Evolutionary conservation across 2,888 invertebrate species (phyloP), one percentile per base, ranked within the genome.

Genomic region (Coleophora flavipennella): DNA sequence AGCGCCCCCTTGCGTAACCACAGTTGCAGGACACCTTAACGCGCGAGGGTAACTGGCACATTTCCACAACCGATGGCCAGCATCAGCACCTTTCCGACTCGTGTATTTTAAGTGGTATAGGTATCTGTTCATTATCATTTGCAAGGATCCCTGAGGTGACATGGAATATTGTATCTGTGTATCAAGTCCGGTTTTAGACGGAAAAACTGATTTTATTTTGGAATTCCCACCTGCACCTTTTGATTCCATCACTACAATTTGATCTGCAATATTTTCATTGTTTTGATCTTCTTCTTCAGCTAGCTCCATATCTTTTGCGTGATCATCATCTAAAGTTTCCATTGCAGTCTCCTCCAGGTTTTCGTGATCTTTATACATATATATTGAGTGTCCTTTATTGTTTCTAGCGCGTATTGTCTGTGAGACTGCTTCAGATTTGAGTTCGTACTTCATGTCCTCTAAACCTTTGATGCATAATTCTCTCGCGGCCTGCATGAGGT

Each of bases 101-200:
- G 67, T 67, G 44, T 81, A 65, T 48, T 79, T 79, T 45, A 84
- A 41, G 44, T 75, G 81, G 49, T 84, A 85, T 39, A 85, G 46
- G 43, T 64, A 84, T 2, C 84, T 57, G 49, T 85, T 85, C 13
- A 84, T 47, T 10, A 85, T 79, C 67, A 85, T 69, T 41, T 84
- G 84, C 13, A 84, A 49, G 0, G 76, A 74, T 43, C 84, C 84
- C 36, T 77, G 81, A 48, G 79, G 83, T 1, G 85, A 81, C 3
- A 83, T 69, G 0, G 85, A 84, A 61, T 72, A 85, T 46, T 80
- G 84, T 39, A 78, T 60, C 3, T 49, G 47, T 4, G 46, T 42
- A 9, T 41, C 45, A 38, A 31, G 0, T 20, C 3, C 20, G 3
- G 20, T 20, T 20, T 20, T 20, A 20, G 20, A 20, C 6, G 20